Conservation (phyloP, 2,797 vertebrate genomes). For the Halcyon leucocephala region DNA sequence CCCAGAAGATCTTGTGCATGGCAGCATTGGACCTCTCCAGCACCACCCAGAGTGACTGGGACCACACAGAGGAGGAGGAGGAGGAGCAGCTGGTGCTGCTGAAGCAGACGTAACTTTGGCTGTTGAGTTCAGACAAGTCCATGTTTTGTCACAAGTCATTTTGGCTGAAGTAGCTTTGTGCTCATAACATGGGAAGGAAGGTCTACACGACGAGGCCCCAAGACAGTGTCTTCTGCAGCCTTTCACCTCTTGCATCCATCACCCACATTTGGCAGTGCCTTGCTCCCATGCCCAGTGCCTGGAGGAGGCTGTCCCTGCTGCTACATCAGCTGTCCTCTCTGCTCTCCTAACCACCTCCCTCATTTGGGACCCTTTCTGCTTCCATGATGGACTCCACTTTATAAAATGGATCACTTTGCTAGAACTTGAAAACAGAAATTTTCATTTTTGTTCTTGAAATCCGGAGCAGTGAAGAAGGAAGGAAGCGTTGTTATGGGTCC, state of each 20-base stretch:
- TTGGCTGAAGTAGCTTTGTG: not conserved
- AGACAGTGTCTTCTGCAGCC: not conserved
- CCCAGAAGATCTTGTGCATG: not conserved
- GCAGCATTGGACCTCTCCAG: not conserved
- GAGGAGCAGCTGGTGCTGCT: rapidly evolving
- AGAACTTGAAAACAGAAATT: not conserved
- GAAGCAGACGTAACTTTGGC: not conserved
- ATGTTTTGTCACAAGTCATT: rapidly evolving
- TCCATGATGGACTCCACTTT: not conserved
- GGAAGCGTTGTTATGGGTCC: rapidly evolving
- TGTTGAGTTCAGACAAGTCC: not conserved
- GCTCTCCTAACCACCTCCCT: not conserved
- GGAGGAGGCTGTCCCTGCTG: rapidly evolving
- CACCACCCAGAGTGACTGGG: not conserved
- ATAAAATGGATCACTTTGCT: not conserved
- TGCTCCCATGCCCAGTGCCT: not conserved
- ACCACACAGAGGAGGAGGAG: not conserved
- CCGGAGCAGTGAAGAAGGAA: not conserved
- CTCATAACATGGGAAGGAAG: not conserved
- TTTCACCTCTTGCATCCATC: not conserved
- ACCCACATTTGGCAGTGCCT: not conserved
- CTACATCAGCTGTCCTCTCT: not conserved
- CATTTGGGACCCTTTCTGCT: not conserved
- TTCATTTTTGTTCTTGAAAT: not conserved
- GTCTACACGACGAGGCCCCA: not conserved